These are phyloP conservation scores for Lutraria rhynchaena DNA, from an alignment of 1,140 invertebrate genomes.

Conservation along the genomic window DNA sequence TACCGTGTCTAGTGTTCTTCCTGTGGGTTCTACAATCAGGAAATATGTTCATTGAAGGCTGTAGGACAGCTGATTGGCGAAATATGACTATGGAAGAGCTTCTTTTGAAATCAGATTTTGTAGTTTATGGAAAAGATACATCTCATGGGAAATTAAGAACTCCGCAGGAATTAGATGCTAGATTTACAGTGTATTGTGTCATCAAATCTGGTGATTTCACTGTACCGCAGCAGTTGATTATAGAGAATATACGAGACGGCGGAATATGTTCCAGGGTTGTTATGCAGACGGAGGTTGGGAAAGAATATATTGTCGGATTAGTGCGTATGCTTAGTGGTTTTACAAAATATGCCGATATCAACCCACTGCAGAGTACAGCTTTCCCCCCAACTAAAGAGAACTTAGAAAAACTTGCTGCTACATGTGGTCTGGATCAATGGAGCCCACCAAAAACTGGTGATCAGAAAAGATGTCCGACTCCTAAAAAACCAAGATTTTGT, in stretches of 20 bases:
- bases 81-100: conserved; percentile 51
- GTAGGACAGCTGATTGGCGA: conserved; percentile 30
- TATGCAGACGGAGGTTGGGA: conserved; percentile 21
- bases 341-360: conserved; percentile 42
- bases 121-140: conserved; percentile 43
- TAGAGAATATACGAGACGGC: conserved; percentile 31
- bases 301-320: conserved; percentile 41
- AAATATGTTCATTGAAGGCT: neutral
- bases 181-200: conserved; percentile 50
- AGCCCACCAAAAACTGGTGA: conserved; percentile 15
- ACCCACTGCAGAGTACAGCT: conserved; percentile 33
- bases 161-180: conserved; percentile 34
- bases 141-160: conserved; percentile 32
- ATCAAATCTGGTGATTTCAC: conserved; percentile 21
- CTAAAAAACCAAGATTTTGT: conserved; percentile 47
- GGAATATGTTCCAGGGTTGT: conserved; percentile 29
- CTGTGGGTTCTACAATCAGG: too few species aligned
- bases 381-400: conserved; percentile 47
- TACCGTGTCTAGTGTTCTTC: too few species aligned
- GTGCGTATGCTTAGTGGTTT: conserved; percentile 22
- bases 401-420: conserved; percentile 33
- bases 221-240: conserved; percentile 48
- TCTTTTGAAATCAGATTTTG: conserved; percentile 45
- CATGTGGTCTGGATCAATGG: conserved; percentile 48
- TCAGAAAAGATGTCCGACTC: conserved; percentile 11